Percentiles rank a stretch among this genome's conserved stretches.
Conservation (phyloP, 2,113 vertebrate genomes). For the Fregetta grallaria region DNA sequence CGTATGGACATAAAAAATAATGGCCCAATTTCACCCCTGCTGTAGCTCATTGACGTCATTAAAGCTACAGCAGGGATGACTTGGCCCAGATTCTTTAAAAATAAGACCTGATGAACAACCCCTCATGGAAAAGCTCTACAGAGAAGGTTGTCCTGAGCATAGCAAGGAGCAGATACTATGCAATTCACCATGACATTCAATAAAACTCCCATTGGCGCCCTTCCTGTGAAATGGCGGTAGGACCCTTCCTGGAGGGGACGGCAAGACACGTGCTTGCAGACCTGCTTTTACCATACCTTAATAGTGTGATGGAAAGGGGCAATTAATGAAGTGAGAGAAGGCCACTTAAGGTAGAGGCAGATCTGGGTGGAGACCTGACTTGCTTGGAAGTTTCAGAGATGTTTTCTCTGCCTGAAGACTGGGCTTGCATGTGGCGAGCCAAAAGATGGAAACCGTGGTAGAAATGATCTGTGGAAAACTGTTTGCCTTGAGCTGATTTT, state of each 20-base stretch:
- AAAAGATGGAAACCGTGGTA: background rate
- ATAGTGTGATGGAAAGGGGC: background rate
- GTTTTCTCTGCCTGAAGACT: background rate
- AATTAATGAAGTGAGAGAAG: background rate
- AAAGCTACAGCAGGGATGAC: slow-evolving; percentile 66
- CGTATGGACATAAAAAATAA: slow-evolving; percentile 65
- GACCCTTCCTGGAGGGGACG: background rate
- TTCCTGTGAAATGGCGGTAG: background rate
- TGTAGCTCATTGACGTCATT: slow-evolving; percentile 65
- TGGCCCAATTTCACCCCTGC: slow-evolving; percentile 65
- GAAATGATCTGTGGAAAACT: background rate
- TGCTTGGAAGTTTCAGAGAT: background rate
- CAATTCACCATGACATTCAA: background rate
- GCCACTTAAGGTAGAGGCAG: background rate
- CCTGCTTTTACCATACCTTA: background rate
- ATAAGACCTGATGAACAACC: slow-evolving; percentile 54
- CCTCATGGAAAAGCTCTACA: slow-evolving; percentile 43
- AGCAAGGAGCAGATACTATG: background rate
- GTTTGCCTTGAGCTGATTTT: background rate
- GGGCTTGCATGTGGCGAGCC: background rate
- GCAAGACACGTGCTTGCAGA: background rate
- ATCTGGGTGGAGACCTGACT: background rate
- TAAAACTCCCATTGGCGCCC: background rate
- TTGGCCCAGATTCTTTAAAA: slow-evolving; percentile 70
- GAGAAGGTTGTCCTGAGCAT: slow-evolving; percentile 32